Conservation (phyloP, 2,797 vertebrate species). For the Yasuhikotakia modesta region DNA sequence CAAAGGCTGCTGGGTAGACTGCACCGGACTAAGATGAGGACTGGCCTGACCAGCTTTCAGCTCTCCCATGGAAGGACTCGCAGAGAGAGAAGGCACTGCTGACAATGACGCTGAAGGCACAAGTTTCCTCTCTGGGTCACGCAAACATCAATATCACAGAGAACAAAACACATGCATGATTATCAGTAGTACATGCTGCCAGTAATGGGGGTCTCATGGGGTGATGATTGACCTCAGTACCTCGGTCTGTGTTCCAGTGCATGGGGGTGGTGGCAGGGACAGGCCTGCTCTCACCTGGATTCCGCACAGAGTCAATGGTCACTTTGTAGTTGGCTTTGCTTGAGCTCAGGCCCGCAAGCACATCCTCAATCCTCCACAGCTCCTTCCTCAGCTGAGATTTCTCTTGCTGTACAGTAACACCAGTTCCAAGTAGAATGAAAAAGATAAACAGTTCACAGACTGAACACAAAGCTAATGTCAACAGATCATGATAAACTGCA, state of each 20-base stretch:
- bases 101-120: slow-evolving; percentile 90
- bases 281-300: slow-evolving; percentile 85
- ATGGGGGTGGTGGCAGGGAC: slow-evolving; percentile 44
- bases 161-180: slow-evolving; percentile 1
- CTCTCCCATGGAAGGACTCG: slow-evolving; percentile 76
- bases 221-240: slow-evolving; percentile 25
- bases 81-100: slow-evolving; percentile 90
- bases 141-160: slow-evolving; percentile 20
- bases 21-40: slow-evolving; percentile 81
- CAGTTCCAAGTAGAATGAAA: slow-evolving; percentile 34
- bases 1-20: slow-evolving; percentile 81
- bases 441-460: background rate
- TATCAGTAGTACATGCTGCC: background rate
- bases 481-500: background rate
- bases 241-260: slow-evolving; percentile 49
- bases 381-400: slow-evolving; percentile 93
- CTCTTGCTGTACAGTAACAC: slow-evolving; percentile 76
- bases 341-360: slow-evolving; percentile 91
- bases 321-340: slow-evolving; percentile 95
- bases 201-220: background rate
- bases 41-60: slow-evolving; percentile 79
- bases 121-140: slow-evolving; percentile 89
- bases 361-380: slow-evolving; percentile 97
- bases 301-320: slow-evolving; percentile 92
- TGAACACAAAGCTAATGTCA: slow-evolving; percentile 3